A percentile compares a stretch with the other conserved stretches of the same genome.
Evolutionary conservation across 2,113 vertebrate genomes (phyloP).

Genomic region (Bucco capensis): DNA sequence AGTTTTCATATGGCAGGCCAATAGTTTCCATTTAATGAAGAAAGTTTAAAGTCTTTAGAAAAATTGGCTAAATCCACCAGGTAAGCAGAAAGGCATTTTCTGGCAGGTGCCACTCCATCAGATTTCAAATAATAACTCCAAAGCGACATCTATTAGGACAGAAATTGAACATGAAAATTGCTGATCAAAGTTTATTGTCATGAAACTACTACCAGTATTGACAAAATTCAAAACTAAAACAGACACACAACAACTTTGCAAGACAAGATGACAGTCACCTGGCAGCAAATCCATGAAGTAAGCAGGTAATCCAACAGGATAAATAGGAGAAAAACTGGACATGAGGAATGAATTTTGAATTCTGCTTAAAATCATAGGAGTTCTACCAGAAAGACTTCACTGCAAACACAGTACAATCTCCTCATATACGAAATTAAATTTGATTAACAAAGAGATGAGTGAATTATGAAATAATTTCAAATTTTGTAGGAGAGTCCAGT

Average conservation of each 20-base stretch:
- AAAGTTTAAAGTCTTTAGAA: background rate
- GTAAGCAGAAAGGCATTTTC: background rate
- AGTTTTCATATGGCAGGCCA: background rate
- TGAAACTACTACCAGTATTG: background rate
- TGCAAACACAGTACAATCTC: background rate
- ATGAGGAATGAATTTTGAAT: background rate
- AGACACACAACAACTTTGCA: background rate
- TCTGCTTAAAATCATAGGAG: background rate
- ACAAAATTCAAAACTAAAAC: background rate
- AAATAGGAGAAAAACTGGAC: background rate
- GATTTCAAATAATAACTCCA: background rate
- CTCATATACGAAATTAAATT: background rate
- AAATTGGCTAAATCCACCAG: background rate
- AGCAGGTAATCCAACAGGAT: background rate
- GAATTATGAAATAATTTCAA: background rate
- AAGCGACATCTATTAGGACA: background rate
- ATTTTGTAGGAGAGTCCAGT: background rate
- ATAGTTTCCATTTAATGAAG: background rate
- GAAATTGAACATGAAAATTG: background rate
- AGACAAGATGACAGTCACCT: background rate
- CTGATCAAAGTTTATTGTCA: background rate
- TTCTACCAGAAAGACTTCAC: background rate
- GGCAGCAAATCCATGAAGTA: background rate
- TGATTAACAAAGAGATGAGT: background rate
- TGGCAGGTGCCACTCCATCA: background rate